Base-by-base conservation (phyloP, 2,888 invertebrate species). In the Pteria penguin region DNA sequence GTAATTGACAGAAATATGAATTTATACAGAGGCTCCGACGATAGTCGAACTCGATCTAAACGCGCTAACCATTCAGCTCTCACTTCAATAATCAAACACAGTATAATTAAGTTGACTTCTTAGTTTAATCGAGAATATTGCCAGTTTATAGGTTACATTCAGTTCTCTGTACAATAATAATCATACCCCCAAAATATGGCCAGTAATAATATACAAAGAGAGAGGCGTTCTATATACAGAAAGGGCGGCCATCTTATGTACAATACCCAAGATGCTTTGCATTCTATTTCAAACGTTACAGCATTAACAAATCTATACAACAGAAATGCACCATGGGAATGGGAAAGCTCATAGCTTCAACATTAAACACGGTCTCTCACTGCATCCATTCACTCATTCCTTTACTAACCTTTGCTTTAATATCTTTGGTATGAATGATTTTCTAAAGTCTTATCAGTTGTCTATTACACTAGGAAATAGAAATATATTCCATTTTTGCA, bases 81-180 rank as follows among this genome's bases (percentile, higher is more conserved):
- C n/a, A n/a, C n/a, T n/a, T n/a, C n/a, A n/a, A n/a, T n/a, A n/a
- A n/a, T n/a, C n/a, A n/a, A n/a, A n/a, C n/a, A n/a, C n/a, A n/a
- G n/a, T n/a, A 45, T 18, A 45, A 45, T 45, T 45, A 14, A 45
- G 45, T 45, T 45, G 45, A 45, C 45, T 54, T 72, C 63, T 66
- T 62, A 71, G 54, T 70, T 58, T 72, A 58, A 27, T 70, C 69
- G 75, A 75, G 75, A 75, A 75, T 75, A 75, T 75, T 75, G 75
- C 75, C 75, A 75, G 75, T 65, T 62, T 65, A 62, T 63, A 45
- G 45, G 26, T 72, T 60, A 55, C 62, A 55, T 63, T 72, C 63
- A 62, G 54, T 60, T 54, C 54, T 22, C 26, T 27, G 24, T n/a
- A 31, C 32, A 60, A 27, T 57, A 11, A 11, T 68, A 32, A 32